A percentile compares a stretch with the other conserved stretches of the same genome.
phyloP scores from a whole-genome alignment of 2,888 invertebrate species.

The Podotricha telesiphe region DNA sequence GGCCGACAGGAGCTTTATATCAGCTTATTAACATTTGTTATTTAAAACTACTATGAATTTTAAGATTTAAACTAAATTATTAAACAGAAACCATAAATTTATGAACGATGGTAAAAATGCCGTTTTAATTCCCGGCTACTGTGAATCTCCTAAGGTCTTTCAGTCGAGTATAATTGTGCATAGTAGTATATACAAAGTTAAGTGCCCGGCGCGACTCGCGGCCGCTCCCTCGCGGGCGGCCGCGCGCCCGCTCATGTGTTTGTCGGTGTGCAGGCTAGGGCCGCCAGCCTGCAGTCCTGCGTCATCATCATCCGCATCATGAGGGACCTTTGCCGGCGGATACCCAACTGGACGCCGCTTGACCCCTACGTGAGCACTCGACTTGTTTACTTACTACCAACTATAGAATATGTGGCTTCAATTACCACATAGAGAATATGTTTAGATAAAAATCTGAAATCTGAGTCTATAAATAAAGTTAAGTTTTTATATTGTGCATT shows the following conservation, averaged over 20 bases:
- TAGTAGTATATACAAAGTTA: background rate
- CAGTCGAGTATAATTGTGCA: background rate
- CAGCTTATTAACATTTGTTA: background rate
- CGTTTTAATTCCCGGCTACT: constrained; percentile 5
- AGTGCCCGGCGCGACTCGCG: background rate
- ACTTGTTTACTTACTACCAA: background rate
- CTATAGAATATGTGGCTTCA: no score
- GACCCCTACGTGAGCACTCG: constrained; percentile 92
- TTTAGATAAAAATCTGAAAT: no score
- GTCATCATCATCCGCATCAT: constrained; percentile 98
- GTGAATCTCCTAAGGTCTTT: constrained; percentile 1
- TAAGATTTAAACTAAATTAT: background rate
- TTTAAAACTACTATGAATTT: background rate
- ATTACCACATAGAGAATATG: no score
- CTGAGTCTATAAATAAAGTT: no score
- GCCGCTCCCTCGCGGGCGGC: background rate
- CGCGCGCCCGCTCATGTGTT: background rate
- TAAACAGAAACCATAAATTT: background rate
- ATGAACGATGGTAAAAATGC: constrained; percentile 1
- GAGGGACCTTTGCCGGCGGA: constrained; percentile 96
- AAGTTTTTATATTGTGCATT: no score
- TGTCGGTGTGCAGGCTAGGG: constrained; percentile 90
- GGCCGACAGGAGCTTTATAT: constrained; percentile 1
- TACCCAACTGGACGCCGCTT: constrained; percentile 96
- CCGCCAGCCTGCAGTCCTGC: constrained; percentile 96